A percentile compares a stretch with the other conserved stretches of the same genome.
phyloP scores from a whole-genome alignment of 2,888 invertebrate species.

The Apamea crenata region DNA sequence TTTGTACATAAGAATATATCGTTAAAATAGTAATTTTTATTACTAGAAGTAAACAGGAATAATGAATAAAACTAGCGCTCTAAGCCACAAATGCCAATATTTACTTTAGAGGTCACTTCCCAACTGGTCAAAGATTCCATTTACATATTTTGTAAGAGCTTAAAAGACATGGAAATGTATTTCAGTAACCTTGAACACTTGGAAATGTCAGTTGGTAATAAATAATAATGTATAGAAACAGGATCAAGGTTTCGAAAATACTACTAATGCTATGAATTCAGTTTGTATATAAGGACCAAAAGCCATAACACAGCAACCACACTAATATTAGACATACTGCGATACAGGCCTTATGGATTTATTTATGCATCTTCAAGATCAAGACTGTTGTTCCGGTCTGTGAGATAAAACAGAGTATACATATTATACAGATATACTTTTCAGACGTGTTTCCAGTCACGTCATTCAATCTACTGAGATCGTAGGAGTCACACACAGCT shows the following conservation, averaged over 20 bases:
- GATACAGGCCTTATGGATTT: conserved; percentile 1
- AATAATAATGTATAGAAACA: background rate
- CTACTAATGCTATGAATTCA: background rate
- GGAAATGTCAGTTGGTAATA: background rate
- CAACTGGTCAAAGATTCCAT: background rate
- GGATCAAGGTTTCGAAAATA: background rate
- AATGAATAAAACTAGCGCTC: background rate
- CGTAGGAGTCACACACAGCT: background rate
- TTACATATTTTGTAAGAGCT: background rate
- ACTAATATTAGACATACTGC: background rate
- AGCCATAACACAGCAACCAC: background rate
- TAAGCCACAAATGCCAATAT: background rate
- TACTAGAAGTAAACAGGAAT: background rate
- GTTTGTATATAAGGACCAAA: background rate
- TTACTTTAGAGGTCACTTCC: background rate
- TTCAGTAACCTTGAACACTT: background rate
- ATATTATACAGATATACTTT: background rate
- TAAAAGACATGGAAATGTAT: background rate
- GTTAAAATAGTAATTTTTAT: background rate
- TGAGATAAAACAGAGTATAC: conserved; percentile 39
- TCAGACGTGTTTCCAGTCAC: conserved; percentile 6
- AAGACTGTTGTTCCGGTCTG: conserved; percentile 27
- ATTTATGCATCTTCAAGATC: conserved; percentile 49
- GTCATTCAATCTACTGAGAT: background rate
- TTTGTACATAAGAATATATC: background rate